A percentile compares a stretch with the other conserved stretches of the same genome.
phyloP scores from a whole-genome alignment of 1,140 invertebrate species.

The roundworm (Caenorhabditis elegans) region WBcel235 BX284604.4:11901501-11902000 shows the following conservation, averaged over 20 bases:
- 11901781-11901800: neutral
- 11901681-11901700: neutral
- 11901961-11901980: constrained; percentile 1
- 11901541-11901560: neutral
- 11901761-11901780: neutral
- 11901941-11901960: constrained; percentile 1
- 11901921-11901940: neutral
- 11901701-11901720: neutral
- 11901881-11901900: neutral
- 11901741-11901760: neutral
- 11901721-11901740: neutral
- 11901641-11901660: neutral
- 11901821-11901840: neutral
- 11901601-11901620: neutral
- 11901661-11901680: neutral
- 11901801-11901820: neutral
- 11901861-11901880: neutral
- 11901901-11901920: neutral
- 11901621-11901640: neutral
- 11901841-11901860: neutral
- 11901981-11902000: neutral
- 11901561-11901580: neutral
- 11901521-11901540: neutral
- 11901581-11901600: neutral
- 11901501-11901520: neutral